Evolutionary conservation across 2,888 invertebrate species (phyloP), one percentile per base, ranked within the genome.

Genomic region (Priocnemis perturbator): DNA sequence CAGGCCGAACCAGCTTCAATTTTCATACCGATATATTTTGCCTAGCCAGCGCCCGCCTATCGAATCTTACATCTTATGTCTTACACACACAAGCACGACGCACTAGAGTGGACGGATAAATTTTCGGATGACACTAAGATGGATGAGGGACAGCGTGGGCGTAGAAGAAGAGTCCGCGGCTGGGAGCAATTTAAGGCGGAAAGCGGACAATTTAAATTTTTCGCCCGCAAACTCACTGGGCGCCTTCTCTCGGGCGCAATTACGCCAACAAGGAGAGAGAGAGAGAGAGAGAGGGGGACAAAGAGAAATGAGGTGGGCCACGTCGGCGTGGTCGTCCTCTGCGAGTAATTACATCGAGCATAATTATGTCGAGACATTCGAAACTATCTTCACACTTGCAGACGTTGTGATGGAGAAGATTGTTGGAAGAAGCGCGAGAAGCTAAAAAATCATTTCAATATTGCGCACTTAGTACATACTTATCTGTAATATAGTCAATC

Each of bases 201-300:
- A 45, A 58, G 61, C 60, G 77, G 66, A 71, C 79, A 71, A 78
- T 79, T 74, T 76, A 78, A 78, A 78, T 76, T 71, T 77, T 76
- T 45, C 71, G 66, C 61, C 37, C 50, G n/a, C 50, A 9, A 50
- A 19, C 50, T 9, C 14, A 7, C 26, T 7, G 3, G 37, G 4
- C 37, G 37, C 11, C 37, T 50, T 50, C 50, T 50, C 62, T 23
- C 53, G 23, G 65, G 61, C 26, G 45, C 62, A 62, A 62, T 62
- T 62, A 62, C 62, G 47, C 2, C 56, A 58, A 58, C 20, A 44
- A 58, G 17, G 50, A 19, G 17, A 3, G n/a, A 5, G 50, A 37
- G 37, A 37, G 7, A 37, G 37, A 11, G 37, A 9, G 37, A 37
- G 37, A 37, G 37, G 7, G 7, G 37, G 7, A 11, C 37, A 37